phyloP scores from a whole-genome alignment of 2,797 vertebrate genomes.

The Mionectes olivaceus region DNA sequence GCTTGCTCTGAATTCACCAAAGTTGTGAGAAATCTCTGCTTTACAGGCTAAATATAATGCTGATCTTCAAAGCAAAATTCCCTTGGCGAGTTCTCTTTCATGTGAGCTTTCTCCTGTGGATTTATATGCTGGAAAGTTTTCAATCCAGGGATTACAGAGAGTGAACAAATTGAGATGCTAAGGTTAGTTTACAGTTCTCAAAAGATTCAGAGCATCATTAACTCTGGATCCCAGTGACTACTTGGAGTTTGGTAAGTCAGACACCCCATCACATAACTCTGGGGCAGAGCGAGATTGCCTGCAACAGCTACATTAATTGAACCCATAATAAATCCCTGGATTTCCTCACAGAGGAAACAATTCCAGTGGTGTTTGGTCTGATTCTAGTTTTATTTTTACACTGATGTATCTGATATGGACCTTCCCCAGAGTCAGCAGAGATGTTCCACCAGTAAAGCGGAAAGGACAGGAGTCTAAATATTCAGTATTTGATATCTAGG shows the following conservation, averaged over 20 bases:
- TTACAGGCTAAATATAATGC: not conserved
- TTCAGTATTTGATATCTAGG: not conserved
- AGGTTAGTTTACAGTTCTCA: not conserved
- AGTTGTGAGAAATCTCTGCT: not conserved
- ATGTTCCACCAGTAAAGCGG: not conserved
- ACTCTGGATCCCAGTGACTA: not conserved
- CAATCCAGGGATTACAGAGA: not conserved
- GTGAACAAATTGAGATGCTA: not conserved
- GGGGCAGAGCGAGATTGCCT: not conserved
- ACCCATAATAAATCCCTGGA: not conserved
- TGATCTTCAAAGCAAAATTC: not conserved
- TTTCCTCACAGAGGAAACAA: not conserved
- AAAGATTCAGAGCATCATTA: not conserved
- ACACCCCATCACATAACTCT: not conserved
- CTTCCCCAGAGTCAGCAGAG: not conserved
- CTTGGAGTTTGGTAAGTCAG: not conserved
- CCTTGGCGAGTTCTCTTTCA: not conserved
- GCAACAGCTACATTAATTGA: not conserved
- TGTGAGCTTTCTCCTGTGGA: not conserved
- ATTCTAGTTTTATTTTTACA: not conserved
- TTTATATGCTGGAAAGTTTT: not conserved
- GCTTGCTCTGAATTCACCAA: not conserved
- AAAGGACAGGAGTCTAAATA: not conserved
- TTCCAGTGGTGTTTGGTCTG: not conserved
- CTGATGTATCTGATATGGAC: not conserved